These are phyloP conservation scores for Equus przewalskii DNA, from an alignment of 2,113 vertebrate genomes.

Conservation along the genomic window DNA sequence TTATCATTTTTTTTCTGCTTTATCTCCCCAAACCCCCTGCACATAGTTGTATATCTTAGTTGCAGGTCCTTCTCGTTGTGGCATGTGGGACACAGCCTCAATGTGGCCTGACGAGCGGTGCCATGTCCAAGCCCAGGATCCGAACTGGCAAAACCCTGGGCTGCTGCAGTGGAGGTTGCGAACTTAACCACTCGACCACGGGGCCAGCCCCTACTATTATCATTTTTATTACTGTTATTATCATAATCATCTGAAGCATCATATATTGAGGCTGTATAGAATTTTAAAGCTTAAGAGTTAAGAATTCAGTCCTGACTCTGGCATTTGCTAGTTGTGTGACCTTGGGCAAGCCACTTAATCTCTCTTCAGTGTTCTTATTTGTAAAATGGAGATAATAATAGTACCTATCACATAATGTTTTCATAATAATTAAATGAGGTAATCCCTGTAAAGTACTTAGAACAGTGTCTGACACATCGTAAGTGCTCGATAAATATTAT, in stretches of 20 bases:
- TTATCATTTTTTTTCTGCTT: neutral
- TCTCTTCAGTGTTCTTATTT: slow-evolving; percentile 38
- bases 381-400: slow-evolving; percentile 10
- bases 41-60: too few relatives aligned
- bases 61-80: too few relatives aligned
- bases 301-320: neutral
- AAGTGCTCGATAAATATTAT: neutral
- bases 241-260: slow-evolving; percentile 27
- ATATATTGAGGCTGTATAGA: slow-evolving; percentile 22
- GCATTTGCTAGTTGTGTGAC: slow-evolving; percentile 42
- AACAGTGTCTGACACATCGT: neutral
- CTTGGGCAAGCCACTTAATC: neutral
- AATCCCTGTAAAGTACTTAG: slow-evolving; percentile 50
- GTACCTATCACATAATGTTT: neutral
- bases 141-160: too few relatives aligned
- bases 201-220: neutral
- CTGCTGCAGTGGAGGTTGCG: too few relatives aligned
- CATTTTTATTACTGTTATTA: neutral
- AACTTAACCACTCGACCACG: too few relatives aligned
- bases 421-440: slow-evolving; percentile 57
- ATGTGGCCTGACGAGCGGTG: too few relatives aligned
- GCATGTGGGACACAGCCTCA: too few relatives aligned
- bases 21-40: too few relatives aligned
- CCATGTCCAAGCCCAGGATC: too few relatives aligned
- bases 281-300: neutral